Conservation (phyloP, 2,797 vertebrate genomes). For the Urosaurus nigricauda region DNA sequence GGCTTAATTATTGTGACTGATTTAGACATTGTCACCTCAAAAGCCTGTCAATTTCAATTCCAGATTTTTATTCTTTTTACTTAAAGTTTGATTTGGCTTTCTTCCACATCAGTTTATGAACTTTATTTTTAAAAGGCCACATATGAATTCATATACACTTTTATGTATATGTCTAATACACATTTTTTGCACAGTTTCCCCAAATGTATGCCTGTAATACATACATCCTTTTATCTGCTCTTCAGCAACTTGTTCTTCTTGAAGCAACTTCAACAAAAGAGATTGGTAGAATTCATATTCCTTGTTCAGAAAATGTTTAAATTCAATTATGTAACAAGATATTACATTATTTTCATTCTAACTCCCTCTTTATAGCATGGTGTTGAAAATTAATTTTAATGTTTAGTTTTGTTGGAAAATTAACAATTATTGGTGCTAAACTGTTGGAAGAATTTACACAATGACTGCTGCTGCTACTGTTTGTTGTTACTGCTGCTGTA, state of each 20-base stretch:
- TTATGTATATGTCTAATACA: background rate
- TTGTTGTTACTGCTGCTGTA: background rate
- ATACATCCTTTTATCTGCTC: background rate
- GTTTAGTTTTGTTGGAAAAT: slow-evolving; percentile 12
- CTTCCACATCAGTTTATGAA: background rate
- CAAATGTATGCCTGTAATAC: no score
- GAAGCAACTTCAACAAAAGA: background rate
- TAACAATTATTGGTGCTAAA: background rate
- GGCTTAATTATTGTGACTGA: background rate
- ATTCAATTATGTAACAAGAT: background rate
- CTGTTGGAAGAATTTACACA: background rate
- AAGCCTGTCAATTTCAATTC: background rate
- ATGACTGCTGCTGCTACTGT: background rate
- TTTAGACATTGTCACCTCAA: no score
- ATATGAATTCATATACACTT: background rate
- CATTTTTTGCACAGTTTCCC: background rate
- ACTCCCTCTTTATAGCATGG: background rate
- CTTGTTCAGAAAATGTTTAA: background rate
- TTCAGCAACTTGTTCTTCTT: no score
- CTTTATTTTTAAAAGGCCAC: background rate
- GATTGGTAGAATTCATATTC: background rate
- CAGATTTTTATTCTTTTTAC: background rate
- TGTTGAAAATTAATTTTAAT: slow-evolving; percentile 16
- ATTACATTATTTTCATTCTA: background rate
- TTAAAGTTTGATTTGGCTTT: background rate